Evolutionary conservation across 2,797 vertebrate species (phyloP).

Genomic region (Sylvilagus floridanus): DNA sequence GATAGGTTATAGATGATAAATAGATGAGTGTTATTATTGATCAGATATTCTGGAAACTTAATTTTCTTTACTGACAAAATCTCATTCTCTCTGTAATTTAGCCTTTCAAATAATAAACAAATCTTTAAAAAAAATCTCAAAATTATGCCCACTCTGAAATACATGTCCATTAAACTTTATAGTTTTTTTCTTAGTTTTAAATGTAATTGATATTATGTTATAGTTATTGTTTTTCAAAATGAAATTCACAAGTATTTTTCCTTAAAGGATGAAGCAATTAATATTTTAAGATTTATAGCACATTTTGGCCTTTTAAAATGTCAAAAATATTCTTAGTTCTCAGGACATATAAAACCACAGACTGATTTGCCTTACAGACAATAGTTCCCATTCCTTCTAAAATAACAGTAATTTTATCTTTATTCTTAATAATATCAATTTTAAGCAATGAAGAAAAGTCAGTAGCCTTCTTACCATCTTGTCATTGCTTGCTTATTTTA

Average conservation of each 20-base stretch:
- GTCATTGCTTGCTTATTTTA: neutral
- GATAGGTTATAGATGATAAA: too few species aligned
- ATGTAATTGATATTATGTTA: neutral
- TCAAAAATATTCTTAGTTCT: neutral
- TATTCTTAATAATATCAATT: neutral
- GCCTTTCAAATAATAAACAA: too few species aligned
- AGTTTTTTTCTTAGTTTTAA: neutral
- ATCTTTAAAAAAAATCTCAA: neutral
- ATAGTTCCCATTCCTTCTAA: neutral
- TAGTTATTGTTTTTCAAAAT: neutral
- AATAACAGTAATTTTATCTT: neutral
- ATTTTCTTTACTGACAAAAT: neutral
- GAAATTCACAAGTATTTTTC: neutral
- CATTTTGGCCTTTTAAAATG: neutral
- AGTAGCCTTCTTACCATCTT: neutral
- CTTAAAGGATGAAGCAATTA: neutral
- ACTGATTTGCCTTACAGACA: neutral
- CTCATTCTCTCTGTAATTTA: too few species aligned
- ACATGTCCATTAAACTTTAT: neutral
- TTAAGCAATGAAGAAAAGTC: neutral
- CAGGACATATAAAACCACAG: neutral
- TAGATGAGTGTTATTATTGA: too few species aligned
- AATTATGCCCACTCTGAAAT: neutral
- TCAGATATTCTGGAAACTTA: neutral
- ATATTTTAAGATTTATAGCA: neutral